Evolutionary conservation across 23 tunicate species (phyloP).

Genomic region (Clavelina lepadiformis): DNA sequence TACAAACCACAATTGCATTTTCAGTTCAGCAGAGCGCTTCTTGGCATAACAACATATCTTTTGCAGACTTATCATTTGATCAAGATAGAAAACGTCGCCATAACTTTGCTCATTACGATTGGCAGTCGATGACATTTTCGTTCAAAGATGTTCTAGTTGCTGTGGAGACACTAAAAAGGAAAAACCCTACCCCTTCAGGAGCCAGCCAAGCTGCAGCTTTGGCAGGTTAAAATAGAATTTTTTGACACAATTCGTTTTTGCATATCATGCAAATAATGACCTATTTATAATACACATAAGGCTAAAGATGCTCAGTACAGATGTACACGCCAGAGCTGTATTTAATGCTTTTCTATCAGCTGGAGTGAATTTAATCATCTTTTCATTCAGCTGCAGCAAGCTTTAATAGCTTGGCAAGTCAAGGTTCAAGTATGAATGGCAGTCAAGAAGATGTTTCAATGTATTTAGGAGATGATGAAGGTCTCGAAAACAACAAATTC

Average conservation of each 20-base stretch:
- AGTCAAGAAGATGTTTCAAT: conserved; percentile 43
- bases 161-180: conserved; percentile 64
- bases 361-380: too few species aligned
- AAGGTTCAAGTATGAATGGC: conserved; percentile 42
- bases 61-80: conserved; percentile 10
- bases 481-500: conserved; percentile 18
- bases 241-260: too few species aligned
- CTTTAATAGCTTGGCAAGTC: conserved; percentile 46
- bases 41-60: too few species aligned
- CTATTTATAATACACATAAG: too few species aligned
- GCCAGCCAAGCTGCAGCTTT: conserved; percentile 93
- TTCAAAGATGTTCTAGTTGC: conserved; percentile 54
- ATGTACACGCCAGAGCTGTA: neutral
- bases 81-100: conserved; percentile 43
- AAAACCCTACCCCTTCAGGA: conserved; percentile 71
- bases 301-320: neutral
- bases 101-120: conserved; percentile 85
- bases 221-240: conserved; percentile 18
- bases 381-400: conserved; percentile 19
- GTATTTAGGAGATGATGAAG: conserved; percentile 24
- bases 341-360: too few species aligned
- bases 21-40: too few species aligned
- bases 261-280: too few species aligned
- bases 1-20: too few species aligned
- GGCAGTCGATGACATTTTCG: conserved; percentile 83